Evolutionary conservation across 1,140 invertebrate genomes (phyloP), one percentile per base, ranked within the genome.

Genomic region (Aporrectodea caliginosa): DNA sequence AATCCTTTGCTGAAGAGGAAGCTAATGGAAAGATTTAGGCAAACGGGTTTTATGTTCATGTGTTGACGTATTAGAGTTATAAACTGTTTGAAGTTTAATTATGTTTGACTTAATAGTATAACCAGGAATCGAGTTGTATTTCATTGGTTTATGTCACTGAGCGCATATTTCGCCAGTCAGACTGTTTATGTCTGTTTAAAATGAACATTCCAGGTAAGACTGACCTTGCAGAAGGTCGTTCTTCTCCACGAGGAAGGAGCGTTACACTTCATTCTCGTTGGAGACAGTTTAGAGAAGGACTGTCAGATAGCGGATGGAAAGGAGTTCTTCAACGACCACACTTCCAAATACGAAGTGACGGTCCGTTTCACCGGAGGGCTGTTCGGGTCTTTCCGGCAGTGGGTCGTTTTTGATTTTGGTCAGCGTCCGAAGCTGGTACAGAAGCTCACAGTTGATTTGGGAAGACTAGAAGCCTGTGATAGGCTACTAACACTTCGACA

Each of bases 321-420:
- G 43, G 6, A 12, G 22, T 58, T 58, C 43, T 22, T 12, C 6
- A 58, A 6, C 43, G 43, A 58, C 6, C 6, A 58, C 43, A 58
- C 43, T 22, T 6, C 0, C 16, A 34, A 86, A 84, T 76, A 32
- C 43, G 68, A 82, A 85, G 30, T 80, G 0, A 76, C 79, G 34
- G 81, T 88, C 12, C 78, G 83, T 31, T 88, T 87, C 78, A 83
- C 78, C 58, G 84, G 83, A 0, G 83, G 83, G 32, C 92, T 93
- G 78, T 94, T 93, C 85, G 94, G 94, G 32, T 94, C 93, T 1
- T 95, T 94, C 84, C 90, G 92, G 0, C 94, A 95, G 86, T 91
- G 92, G 0, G 87, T 95, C 1, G 91, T 94, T 0, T 94, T 95
- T 87, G 93, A 93, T 86, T 93, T 94, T 86, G 92, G 92, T 0